Base-by-base conservation (phyloP, 2,888 invertebrate species). In the Dioctria rufipes region DNA sequence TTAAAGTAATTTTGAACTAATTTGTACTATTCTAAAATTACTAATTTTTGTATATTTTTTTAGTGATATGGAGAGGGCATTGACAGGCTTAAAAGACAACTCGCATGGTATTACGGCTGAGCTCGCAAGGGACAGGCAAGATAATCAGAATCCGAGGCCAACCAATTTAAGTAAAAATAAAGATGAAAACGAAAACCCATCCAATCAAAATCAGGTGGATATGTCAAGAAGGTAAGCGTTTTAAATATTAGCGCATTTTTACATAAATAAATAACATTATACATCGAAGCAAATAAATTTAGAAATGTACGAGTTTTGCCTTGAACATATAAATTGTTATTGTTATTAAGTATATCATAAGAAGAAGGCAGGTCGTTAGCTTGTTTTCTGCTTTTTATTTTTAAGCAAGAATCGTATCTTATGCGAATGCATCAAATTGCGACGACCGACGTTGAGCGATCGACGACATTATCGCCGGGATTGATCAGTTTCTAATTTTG, bases 41-140 rank as follows among this genome's bases (percentile, higher is more conserved):
- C 25, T 25, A 25, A 25, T 42, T 9, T 13, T 49, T 66, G n/a
- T n/a, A 9, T 77, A 42, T 37, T 25, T 6, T 67, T 78, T 40
- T 40, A 82, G 82, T 51, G 82, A 81, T 4, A 80, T 82, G 82
- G 81, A 80, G 39, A 63, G 81, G n/a, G 73, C 66, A 5, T 40
- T 81, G 49, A 78, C 80, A 6, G 80, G 81, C 2, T 11, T 82
- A 6, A 49, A 69, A 6, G 51, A 58, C 6, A 80, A 82, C 8
- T 13, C n/a, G 5, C 65, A 80, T 46, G 80, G 82, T 4, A 80
- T 82, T 4, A 11, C 4, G 25, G 80, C 75, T 2, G 79, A 80
- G 8, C 9, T 80, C 13, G 73, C 80, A 0, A 82, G 63, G 46
- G 60, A 80, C 3, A 79, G 67, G 2, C 25, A 69, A 49, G 5